These are phyloP conservation scores for Mionectes olivaceus DNA, from an alignment of 2,797 vertebrate genomes.

Conservation along the genomic window DNA sequence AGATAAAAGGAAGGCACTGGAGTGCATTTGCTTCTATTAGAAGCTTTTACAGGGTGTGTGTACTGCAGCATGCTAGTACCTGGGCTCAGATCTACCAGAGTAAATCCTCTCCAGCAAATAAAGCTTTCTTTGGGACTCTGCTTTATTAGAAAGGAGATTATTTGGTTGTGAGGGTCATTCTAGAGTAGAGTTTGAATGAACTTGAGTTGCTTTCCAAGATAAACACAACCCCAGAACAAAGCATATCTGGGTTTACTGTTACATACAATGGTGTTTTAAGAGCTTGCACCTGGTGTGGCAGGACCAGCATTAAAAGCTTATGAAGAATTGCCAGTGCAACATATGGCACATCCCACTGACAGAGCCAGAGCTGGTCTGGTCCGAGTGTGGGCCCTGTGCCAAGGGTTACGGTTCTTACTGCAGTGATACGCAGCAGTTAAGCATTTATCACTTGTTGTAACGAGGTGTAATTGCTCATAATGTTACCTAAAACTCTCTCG, in stretches of 20 bases:
- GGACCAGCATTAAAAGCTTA: slow-evolving; percentile 10
- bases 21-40: slow-evolving; percentile 44
- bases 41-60: background rate
- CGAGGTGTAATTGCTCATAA: background rate
- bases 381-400: background rate
- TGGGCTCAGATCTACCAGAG: slow-evolving; percentile 19
- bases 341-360: slow-evolving; percentile 39
- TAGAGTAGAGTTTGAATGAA: slow-evolving; percentile 59
- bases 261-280: slow-evolving; percentile 55
- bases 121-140: slow-evolving; percentile 30
- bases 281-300: slow-evolving; percentile 43
- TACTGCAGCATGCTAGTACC: slow-evolving; percentile 7
- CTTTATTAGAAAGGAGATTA: slow-evolving; percentile 52
- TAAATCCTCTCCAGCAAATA: slow-evolving; percentile 64
- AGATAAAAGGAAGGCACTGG: slow-evolving; percentile 55
- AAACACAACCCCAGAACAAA: slow-evolving; percentile 60
- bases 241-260: slow-evolving; percentile 61
- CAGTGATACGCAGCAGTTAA: background rate
- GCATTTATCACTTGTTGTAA: slow-evolving; percentile 7
- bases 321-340: slow-evolving; percentile 52
- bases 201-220: slow-evolving; percentile 61
- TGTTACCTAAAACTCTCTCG: background rate
- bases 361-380: slow-evolving; percentile 1
- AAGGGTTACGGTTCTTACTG: background rate
- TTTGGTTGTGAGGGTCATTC: slow-evolving; percentile 67